Base-by-base conservation (phyloP, 2,888 invertebrate genomes). In the Heliconius erato region DNA sequence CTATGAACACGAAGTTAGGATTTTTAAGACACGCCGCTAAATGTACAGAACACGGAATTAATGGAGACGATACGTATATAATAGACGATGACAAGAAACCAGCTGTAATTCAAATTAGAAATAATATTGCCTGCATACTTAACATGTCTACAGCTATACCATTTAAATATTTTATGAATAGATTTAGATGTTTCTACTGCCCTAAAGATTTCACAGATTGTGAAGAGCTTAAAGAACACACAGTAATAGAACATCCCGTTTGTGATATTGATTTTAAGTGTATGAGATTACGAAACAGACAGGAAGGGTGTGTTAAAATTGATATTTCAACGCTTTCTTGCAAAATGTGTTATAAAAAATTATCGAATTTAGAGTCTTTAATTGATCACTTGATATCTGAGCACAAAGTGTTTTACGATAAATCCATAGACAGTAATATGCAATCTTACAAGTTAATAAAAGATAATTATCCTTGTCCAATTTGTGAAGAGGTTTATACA, bases 161-260 rank as follows among this genome's bases (percentile, higher is more conserved):
- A 0, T 95, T 95, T 74, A 94, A 93, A 84, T 91, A 90, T 85
- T 94, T 90, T 83, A 90, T 92, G 89, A 92, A 91, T 79, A 90
- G 90, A 79, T 94, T 95, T 79, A 85, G 92, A 35, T 95, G 95
- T 85, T 95, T 95, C 81, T 95, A 94, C 81, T 95, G 95, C 83
- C 86, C 92, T 0, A 90, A 91, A 88, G 91, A 93, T 79, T 95
- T 93, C 69, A 87, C 85, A 0, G 89, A 91, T 32, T 92, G 93
- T 80, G 89, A 91, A 3, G 90, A 90, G 59, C 87, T 95, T 12
- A 93, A 90, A 84, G 87, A 91, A 12, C 95, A 95, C 68, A 92
- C 94, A 0, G 85, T 88, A 5, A 83, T 83, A 0, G 91, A 91
- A 72, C 95, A 95, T 85, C 93, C 94, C 0, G 83, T 90, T 32